Conservation (phyloP, 2,113 vertebrate genomes). For the Pholis gunnellus region DNA sequence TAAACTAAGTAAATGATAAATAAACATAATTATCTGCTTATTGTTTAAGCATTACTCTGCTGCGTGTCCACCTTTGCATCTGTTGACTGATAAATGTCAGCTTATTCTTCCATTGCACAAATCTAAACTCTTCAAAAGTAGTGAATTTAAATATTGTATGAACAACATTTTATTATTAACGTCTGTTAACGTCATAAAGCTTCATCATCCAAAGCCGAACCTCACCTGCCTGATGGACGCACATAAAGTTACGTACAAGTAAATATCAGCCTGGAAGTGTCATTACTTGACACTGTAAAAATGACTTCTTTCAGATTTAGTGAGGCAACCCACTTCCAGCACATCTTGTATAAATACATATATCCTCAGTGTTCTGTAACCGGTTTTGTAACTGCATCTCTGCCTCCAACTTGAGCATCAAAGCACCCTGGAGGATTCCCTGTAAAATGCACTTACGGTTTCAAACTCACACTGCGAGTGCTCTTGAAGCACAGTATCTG, state of each 20-base stretch:
- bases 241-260: no score
- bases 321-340: background rate
- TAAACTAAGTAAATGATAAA: no score
- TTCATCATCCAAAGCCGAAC: no score
- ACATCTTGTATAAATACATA: background rate
- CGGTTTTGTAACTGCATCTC: background rate
- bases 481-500: constrained; percentile 50
- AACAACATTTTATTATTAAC: no score
- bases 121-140: background rate
- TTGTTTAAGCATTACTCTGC: no score
- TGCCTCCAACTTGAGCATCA: constrained; percentile 3
- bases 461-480: constrained; percentile 42
- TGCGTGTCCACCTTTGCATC: no score
- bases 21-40: background rate
- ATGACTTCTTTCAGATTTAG: background rate
- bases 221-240: no score
- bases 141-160: background rate
- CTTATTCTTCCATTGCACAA: background rate
- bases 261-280: no score
- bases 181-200: no score
- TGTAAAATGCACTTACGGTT: constrained; percentile 43
- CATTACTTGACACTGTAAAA: no score
- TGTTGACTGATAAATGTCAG: background rate
- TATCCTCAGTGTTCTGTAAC: background rate
- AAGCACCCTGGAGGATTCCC: constrained; percentile 44